Conservation (phyloP, 92 coral and sea anemone genomes). For the Porites rus region DNA sequence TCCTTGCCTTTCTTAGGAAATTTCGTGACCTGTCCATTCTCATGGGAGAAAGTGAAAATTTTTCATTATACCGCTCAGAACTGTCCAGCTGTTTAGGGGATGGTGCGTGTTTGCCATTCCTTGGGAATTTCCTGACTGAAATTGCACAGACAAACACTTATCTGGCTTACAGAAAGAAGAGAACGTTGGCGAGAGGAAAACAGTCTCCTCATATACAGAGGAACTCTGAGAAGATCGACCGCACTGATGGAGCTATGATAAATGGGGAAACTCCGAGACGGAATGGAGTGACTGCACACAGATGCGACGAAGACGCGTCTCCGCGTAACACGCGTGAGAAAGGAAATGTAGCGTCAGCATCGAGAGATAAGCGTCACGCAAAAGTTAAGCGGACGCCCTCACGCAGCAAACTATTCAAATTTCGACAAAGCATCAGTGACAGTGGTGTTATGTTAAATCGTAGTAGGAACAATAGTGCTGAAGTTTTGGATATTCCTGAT, state of each 20-base stretch:
- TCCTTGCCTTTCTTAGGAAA: constrained; percentile 64
- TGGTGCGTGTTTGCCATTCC: constrained; percentile 88
- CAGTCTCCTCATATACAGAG: constrained; percentile 4
- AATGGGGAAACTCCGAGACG: constrained; percentile 37
- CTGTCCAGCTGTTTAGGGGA: constrained; percentile 65
- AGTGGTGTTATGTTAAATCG: constrained; percentile 68
- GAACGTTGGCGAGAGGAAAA: neutral
- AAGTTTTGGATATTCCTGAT: constrained; percentile 63
- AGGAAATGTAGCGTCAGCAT: constrained; percentile 38
- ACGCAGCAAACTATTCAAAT: constrained; percentile 63
- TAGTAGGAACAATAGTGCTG: constrained; percentile 79
- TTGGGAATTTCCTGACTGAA: constrained; percentile 96
- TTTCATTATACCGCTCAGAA: constrained; percentile 85
- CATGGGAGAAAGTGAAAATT: constrained; percentile 96
- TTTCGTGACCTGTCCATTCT: constrained; percentile 90
- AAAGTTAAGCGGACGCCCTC: constrained; percentile 59
- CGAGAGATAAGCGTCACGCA: constrained; percentile 28
- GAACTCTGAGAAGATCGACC: constrained; percentile 5
- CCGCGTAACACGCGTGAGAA: constrained; percentile 38
- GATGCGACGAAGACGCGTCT: neutral
- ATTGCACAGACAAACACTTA: constrained; percentile 94
- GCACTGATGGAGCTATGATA: constrained; percentile 16
- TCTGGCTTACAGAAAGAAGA: constrained; percentile 70
- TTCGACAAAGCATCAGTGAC: constrained; percentile 76
- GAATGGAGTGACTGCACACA: constrained; percentile 17